phyloP scores from a whole-genome alignment of 2,797 vertebrate species.

The Gymnoscopelus microlampas region DNA sequence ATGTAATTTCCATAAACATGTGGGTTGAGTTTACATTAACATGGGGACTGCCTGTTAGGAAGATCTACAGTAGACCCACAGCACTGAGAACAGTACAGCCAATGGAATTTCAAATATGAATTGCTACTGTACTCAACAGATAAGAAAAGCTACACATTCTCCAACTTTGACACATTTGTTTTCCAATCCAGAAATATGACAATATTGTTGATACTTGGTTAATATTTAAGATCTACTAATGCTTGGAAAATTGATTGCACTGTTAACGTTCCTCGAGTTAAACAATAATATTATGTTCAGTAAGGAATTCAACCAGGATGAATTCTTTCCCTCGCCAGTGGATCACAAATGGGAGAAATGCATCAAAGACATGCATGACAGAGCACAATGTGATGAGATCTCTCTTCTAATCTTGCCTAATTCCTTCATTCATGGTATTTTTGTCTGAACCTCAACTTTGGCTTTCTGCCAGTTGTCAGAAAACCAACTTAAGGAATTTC shows the following conservation, averaged over 20 bases:
- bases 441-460: slow-evolving; percentile 52
- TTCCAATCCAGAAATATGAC: background rate
- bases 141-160: background rate
- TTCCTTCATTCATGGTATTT: slow-evolving; percentile 58
- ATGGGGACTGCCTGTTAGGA: slow-evolving; percentile 27
- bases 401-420: slow-evolving; percentile 33
- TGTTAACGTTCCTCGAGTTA: slow-evolving; percentile 25
- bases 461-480: slow-evolving; percentile 48
- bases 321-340: slow-evolving; percentile 57
- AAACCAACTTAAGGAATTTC: slow-evolving; percentile 48
- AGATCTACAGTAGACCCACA: slow-evolving; percentile 35
- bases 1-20: slow-evolving; percentile 60
- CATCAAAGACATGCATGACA: slow-evolving; percentile 46
- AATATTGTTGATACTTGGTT: background rate
- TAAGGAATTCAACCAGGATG: slow-evolving; percentile 37
- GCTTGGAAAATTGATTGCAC: slow-evolving; percentile 13
- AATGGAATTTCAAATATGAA: slow-evolving; percentile 35
- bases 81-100: slow-evolving; percentile 8
- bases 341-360: slow-evolving; percentile 48
- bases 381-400: slow-evolving; percentile 45
- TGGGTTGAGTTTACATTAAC: slow-evolving; percentile 44
- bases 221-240: no score
- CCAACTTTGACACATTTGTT: background rate
- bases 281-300: slow-evolving; percentile 35
- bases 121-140: slow-evolving; percentile 2